These are phyloP conservation scores for Temnothorax ravouxi DNA, from an alignment of 2,888 invertebrate genomes.

Conservation along the genomic window DNA sequence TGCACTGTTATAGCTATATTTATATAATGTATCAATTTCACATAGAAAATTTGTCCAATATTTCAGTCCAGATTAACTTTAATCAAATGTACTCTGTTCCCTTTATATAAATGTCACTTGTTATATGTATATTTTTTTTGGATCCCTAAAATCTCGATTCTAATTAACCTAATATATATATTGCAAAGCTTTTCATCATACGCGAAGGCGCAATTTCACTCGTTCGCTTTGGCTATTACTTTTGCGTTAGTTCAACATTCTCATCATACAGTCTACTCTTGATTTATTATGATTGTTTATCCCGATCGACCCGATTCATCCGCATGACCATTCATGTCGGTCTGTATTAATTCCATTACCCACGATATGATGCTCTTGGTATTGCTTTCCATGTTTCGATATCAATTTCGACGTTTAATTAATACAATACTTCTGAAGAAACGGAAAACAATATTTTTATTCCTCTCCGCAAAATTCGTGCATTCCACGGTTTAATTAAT, in stretches of 20 bases:
- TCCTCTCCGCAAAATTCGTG: neutral
- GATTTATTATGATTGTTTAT: conserved; percentile 59
- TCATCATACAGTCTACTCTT: conserved; percentile 38
- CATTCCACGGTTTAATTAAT: conserved; percentile 32
- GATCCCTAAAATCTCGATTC: neutral
- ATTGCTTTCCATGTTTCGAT: conserved; percentile 48
- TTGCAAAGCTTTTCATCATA: conserved; percentile 21
- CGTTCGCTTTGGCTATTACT: conserved; percentile 16
- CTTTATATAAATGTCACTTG: neutral
- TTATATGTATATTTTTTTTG: conserved; percentile 10
- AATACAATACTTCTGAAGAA: conserved; percentile 43
- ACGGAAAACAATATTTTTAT: conserved; percentile 32
- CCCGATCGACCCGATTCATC: conserved; percentile 37
- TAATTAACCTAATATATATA: conserved; percentile 13
- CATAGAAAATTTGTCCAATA: neutral
- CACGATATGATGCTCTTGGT: conserved; percentile 25
- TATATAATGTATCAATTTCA: conserved; percentile 1
- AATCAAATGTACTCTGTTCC: conserved; percentile 12
- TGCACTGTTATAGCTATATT: neutral
- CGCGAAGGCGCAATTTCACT: conserved; percentile 24
- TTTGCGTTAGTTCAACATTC: conserved; percentile 41
- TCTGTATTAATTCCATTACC: conserved; percentile 55
- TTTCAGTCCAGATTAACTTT: neutral
- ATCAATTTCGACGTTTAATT: conserved; percentile 54
- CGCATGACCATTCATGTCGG: conserved; percentile 36